These are phyloP conservation scores for Synanthedon formicaeformis DNA, from an alignment of 2,888 invertebrate species.

Conservation along the genomic window DNA sequence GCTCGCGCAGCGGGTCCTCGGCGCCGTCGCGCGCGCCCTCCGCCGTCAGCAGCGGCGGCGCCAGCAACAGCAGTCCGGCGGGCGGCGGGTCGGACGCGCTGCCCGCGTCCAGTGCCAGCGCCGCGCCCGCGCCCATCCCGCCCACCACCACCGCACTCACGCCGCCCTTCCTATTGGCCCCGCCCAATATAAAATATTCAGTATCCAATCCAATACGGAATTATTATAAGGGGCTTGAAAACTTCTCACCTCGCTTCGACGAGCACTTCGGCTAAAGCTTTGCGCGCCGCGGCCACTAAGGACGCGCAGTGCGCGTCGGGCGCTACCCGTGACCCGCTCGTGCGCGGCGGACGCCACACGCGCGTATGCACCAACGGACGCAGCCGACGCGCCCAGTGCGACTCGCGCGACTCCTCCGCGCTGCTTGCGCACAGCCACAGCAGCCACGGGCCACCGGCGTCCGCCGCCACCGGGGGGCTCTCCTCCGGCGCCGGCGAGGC, in stretches of 20 bases:
- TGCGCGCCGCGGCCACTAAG: constrained; percentile 22
- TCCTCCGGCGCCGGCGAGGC: constrained; percentile 5
- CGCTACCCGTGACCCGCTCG: constrained; percentile 9
- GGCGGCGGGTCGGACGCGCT: constrained; percentile 12
- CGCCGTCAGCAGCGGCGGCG: constrained; percentile 75
- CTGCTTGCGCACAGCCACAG: constrained; percentile 18
- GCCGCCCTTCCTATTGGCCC: constrained; percentile 3
- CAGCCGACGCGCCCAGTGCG: constrained; percentile 22
- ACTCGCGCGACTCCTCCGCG: constrained; percentile 15
- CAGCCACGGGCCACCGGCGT: constrained; percentile 14
- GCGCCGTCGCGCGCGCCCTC: constrained; percentile 75
- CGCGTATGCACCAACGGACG: constrained; percentile 14
- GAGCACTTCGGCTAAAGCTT: constrained; percentile 29
- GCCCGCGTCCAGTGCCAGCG: constrained; percentile 17
- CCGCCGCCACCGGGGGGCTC: constrained; percentile 2
- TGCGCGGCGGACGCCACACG: constrained; percentile 6
- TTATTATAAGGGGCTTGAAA: constrained; percentile 4
- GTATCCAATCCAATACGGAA: neutral
- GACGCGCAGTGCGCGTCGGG: constrained; percentile 35
- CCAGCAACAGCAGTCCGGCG: constrained; percentile 74
- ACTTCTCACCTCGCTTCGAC: constrained; percentile 28
- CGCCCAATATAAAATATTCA: too few species aligned
- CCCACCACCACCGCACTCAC: constrained; percentile 21
- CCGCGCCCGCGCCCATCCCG: constrained; percentile 30
- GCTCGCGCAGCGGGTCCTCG: constrained; percentile 71